These are phyloP conservation scores for Aphelenchoides fujianensis DNA, from an alignment of 1,140 invertebrate genomes.

Conservation along the genomic window DNA sequence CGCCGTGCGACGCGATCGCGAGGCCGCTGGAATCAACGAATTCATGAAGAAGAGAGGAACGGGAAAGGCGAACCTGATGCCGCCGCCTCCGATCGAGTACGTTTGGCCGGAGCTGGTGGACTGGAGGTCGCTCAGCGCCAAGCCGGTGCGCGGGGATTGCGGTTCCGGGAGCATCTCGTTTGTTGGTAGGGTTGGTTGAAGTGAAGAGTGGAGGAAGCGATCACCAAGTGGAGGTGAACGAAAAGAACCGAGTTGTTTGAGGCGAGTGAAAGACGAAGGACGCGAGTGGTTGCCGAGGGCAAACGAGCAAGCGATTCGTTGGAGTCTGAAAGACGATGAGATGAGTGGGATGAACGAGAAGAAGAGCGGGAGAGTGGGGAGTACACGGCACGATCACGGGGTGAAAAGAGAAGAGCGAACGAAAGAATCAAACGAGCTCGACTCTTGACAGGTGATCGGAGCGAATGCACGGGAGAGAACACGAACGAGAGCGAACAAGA, in stretches of 20 bases:
- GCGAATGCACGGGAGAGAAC: no score
- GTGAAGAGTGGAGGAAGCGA: neutral
- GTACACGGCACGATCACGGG: no score
- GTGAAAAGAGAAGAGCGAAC: no score
- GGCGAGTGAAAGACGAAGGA: no score
- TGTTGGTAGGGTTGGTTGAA: neutral
- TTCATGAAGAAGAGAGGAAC: neutral
- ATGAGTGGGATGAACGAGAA: no score
- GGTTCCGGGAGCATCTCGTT: slow-evolving; percentile 50
- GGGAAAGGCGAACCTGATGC: slow-evolving; percentile 5
- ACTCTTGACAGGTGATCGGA: no score
- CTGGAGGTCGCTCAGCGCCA: slow-evolving; percentile 48
- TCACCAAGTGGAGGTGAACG: neutral
- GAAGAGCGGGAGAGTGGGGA: no score
- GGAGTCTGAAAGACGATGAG: no score
- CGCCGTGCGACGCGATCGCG: slow-evolving; percentile 17
- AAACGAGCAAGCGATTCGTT: neutral
- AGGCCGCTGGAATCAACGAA: slow-evolving; percentile 1
- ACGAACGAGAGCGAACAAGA: no score
- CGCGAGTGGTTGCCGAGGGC: neutral
- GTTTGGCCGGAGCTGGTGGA: slow-evolving; percentile 36
- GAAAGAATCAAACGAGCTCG: no score
- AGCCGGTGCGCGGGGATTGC: slow-evolving; percentile 51
- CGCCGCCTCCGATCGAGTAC: slow-evolving; percentile 45
- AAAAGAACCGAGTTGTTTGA: neutral